Evolutionary conservation across 2,113 vertebrate species (phyloP).

Genomic region (Pluvianellus socialis): DNA sequence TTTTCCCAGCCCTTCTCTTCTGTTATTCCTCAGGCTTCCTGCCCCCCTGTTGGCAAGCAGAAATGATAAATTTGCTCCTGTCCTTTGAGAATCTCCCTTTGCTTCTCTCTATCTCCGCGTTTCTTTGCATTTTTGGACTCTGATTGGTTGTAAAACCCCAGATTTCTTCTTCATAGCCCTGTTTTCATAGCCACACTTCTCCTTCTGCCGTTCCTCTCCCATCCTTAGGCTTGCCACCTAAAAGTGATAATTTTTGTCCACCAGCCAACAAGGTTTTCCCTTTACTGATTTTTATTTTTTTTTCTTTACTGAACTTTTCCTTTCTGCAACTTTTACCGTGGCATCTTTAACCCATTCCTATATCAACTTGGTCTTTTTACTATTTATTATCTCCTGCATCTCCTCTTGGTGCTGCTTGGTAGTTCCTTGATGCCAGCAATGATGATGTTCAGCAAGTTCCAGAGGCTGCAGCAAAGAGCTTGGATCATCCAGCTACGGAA

Average conservation of each 20-base stretch:
- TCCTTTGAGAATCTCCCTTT: not conserved
- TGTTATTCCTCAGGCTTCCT: not conserved
- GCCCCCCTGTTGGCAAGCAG: not conserved
- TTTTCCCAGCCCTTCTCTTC: not conserved
- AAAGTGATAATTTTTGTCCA: not conserved
- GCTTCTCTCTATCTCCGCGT: not conserved
- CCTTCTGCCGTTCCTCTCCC: not conserved
- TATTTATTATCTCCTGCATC: not conserved
- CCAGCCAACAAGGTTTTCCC: not conserved
- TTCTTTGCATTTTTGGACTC: not conserved
- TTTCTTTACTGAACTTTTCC: not conserved
- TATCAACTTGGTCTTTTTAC: not conserved
- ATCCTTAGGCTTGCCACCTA: not conserved
- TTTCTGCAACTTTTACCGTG: too few species aligned
- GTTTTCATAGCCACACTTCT: not conserved
- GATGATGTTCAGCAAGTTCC: rapidly evolving
- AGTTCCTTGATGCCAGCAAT: not conserved
- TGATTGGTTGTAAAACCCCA: rapidly evolving
- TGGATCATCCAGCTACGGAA: not conserved
- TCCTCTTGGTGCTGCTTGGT: not conserved
- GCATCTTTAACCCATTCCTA: rapidly evolving
- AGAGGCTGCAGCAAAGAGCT: not conserved
- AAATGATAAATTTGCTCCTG: not conserved
- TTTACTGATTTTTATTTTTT: not conserved
- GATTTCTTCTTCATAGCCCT: not conserved